Evolutionary conservation across 2,113 vertebrate genomes (phyloP).

Genomic region (Alligator mississippiensis): DNA sequence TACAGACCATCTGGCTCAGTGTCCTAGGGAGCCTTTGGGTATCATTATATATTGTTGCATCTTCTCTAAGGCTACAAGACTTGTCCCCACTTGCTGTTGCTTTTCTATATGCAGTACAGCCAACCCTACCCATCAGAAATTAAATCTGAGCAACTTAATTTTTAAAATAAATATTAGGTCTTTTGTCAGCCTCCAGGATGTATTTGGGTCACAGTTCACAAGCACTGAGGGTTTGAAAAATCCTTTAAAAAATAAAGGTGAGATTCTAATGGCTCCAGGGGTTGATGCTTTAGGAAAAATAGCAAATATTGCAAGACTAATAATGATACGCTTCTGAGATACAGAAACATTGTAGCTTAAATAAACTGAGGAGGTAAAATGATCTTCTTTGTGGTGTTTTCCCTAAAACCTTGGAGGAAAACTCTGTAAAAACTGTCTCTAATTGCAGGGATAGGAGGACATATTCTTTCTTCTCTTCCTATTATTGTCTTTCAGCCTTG

Average conservation of each 20-base stretch:
- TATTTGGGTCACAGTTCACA: neutral
- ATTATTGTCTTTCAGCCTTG: neutral
- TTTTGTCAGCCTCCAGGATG: neutral
- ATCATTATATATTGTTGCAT: neutral
- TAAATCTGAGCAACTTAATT: too few species aligned
- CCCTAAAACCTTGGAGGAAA: neutral
- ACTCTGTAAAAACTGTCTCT: neutral
- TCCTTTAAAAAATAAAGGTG: neutral
- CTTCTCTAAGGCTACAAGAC: neutral
- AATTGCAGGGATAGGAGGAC: neutral
- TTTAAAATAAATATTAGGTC: too few species aligned
- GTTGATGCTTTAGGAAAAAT: neutral
- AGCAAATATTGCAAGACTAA: neutral
- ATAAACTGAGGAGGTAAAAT: neutral
- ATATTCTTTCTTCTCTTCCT: neutral
- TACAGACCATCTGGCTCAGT: neutral
- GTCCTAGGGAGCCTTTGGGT: neutral
- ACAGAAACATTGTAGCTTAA: too few species aligned
- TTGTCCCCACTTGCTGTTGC: neutral
- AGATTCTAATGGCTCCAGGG: neutral
- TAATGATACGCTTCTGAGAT: neutral
- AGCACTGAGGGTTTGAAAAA: neutral
- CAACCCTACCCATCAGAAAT: neutral
- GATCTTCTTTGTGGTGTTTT: neutral
- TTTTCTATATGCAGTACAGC: neutral